Evolutionary conservation across 1,140 invertebrate genomes (phyloP).

Genomic region (Meloidogyne hapla): DNA sequence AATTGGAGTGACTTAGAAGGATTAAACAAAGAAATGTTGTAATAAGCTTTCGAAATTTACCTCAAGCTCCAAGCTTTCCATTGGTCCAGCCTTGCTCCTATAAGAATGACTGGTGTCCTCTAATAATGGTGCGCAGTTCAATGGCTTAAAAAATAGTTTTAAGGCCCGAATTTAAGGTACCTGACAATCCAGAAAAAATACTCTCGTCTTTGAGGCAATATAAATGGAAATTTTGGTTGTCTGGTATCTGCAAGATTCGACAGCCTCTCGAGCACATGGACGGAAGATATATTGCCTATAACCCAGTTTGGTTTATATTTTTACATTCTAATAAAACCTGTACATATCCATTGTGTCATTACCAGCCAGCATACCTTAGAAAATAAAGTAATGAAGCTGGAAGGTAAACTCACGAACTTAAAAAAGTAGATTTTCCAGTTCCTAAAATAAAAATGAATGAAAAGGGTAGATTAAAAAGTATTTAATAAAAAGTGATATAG

Average conservation of each 20-base stretch:
- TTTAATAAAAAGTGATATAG: too few relatives aligned
- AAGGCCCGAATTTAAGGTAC: conserved; percentile 28
- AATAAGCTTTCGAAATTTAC: conserved; percentile 13
- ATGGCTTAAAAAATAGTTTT: conserved; percentile 42
- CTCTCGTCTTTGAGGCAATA: conserved; percentile 44
- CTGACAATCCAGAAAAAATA: conserved; percentile 58
- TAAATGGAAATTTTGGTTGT: conserved; percentile 51
- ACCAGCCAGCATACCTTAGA: conserved; percentile 52
- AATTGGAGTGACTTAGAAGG: conserved; percentile 52
- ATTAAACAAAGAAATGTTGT: too few relatives aligned
- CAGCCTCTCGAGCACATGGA: conserved; percentile 49
- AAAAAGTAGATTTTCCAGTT: conserved; percentile 55
- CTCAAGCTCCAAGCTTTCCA: conserved; percentile 41
- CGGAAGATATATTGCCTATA: conserved; percentile 61
- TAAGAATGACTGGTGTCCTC: conserved; percentile 27
- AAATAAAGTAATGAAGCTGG: neutral
- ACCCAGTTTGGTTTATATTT: too few relatives aligned
- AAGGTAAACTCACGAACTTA: conserved; percentile 31
- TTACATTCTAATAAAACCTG: conserved; percentile 39
- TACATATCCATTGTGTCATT: conserved; percentile 57
- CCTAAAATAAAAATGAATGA: neutral
- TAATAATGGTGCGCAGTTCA: conserved; percentile 47
- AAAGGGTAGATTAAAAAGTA: neutral
- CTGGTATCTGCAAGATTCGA: conserved; percentile 55
- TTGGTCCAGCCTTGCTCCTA: conserved; percentile 15